Conservation (phyloP, 2,797 vertebrate genomes). For the Poeciliopsis gracilis region DNA sequence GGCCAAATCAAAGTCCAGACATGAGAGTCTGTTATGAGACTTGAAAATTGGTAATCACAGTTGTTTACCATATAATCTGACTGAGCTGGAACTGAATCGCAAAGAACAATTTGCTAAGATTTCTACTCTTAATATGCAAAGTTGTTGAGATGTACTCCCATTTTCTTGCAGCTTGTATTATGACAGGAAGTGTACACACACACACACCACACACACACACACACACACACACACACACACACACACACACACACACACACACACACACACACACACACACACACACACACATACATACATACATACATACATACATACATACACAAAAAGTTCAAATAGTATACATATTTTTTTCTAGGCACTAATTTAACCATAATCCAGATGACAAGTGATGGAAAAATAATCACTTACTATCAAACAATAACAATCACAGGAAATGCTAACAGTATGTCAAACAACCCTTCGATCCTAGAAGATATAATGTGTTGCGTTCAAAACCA, state of each 20-base stretch:
- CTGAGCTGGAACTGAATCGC: neutral
- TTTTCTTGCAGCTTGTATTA: neutral
- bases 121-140: neutral
- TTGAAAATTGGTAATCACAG: neutral
- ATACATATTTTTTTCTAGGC: neutral
- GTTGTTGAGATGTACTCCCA: neutral
- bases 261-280: neutral
- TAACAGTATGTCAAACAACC: neutral
- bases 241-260: neutral
- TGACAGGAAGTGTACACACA: neutral
- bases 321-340: neutral
- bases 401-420: neutral
- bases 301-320: neutral
- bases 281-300: neutral
- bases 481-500: slow-evolving; percentile 32
- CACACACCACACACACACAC: neutral
- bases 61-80: neutral
- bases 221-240: rapidly evolving
- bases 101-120: neutral
- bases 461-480: neutral
- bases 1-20: neutral
- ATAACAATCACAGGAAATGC: neutral
- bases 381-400: neutral
- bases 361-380: neutral
- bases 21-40: neutral